These are phyloP conservation scores for Pelodiscus sinensis DNA, from an alignment of 2,113 vertebrate species.

Conservation along the genomic window DNA sequence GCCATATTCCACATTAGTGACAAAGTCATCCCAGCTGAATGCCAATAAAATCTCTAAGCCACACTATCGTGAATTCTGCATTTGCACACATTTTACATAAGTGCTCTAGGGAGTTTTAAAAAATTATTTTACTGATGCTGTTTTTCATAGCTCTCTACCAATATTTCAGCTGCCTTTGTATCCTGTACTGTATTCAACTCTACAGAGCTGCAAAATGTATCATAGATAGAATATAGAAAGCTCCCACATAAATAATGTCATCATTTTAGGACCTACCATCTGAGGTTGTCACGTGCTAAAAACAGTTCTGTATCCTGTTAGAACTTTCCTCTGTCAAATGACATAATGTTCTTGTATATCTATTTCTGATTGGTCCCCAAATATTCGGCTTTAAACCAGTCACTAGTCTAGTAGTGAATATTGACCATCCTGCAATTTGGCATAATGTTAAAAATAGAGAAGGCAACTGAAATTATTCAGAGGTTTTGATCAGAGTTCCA, in stretches of 20 bases:
- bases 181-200: accelerated
- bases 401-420: accelerated
- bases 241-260: neutral
- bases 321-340: neutral
- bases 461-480: neutral
- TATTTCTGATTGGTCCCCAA: neutral
- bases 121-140: neutral
- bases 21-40: neutral
- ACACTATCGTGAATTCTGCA: neutral
- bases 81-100: neutral
- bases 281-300: neutral
- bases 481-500: neutral
- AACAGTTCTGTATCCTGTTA: neutral
- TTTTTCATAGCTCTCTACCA: neutral
- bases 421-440: neutral
- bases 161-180: neutral
- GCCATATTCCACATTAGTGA: neutral
- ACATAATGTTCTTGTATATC: neutral
- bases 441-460: neutral
- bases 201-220: neutral
- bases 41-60: neutral
- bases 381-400: neutral
- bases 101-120: neutral
- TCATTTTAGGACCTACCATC: neutral
- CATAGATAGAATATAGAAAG: neutral